phyloP scores from a whole-genome alignment of 2,113 vertebrate genomes.

The Glaucomys volans region DNA sequence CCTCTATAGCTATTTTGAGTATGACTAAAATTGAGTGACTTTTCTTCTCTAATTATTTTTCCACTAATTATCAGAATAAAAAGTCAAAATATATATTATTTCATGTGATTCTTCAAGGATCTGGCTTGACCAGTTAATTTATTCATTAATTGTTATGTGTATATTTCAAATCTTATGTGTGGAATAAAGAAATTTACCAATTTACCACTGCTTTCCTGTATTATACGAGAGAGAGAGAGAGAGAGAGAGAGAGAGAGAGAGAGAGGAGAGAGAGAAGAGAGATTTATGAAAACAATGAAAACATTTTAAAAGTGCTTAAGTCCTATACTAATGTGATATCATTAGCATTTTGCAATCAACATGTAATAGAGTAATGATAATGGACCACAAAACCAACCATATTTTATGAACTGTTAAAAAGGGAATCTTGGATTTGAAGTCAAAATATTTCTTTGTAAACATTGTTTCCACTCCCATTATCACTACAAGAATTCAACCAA shows the following conservation, averaged over 20 bases:
- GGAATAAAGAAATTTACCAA: neutral
- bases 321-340: neutral
- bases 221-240: neutral
- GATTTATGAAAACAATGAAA: neutral
- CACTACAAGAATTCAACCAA: neutral
- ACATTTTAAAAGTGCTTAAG: neutral
- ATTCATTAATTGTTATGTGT: neutral
- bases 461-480: neutral
- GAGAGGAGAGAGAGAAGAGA: too few relatives aligned
- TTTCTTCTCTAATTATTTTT: neutral
- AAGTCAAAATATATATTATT: neutral
- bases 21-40: neutral
- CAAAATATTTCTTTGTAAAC: neutral
- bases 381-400: neutral
- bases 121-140: neutral
- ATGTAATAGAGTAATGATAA: neutral
- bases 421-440: neutral
- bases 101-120: neutral
- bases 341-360: neutral
- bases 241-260: neutral
- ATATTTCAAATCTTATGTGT: neutral
- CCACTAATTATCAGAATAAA: neutral
- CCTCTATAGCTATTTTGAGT: neutral
- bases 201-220: neutral
- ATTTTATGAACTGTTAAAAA: neutral